Evolutionary conservation across 53 echinoderm and acorn worm genomes (phyloP).

Genomic region (Stichopus horrens): DNA sequence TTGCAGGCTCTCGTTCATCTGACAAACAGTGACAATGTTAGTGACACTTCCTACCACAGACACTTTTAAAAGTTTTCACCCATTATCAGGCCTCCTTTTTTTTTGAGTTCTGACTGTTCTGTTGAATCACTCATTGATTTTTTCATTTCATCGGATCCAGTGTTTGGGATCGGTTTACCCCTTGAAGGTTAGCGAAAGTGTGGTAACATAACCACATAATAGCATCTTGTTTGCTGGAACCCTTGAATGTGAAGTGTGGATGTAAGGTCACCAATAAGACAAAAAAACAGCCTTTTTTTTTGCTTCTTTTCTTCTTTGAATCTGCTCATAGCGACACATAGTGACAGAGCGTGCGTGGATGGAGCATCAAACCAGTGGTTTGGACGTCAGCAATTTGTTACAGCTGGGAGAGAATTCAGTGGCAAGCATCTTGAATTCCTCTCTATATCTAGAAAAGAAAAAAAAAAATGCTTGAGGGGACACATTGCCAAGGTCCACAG

Average conservation of each 20-base stretch:
- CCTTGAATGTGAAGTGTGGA: neutral
- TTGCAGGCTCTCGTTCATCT: too few species aligned
- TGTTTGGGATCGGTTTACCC: neutral
- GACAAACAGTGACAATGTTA: neutral
- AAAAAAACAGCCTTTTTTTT: neutral
- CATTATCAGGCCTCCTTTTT: neutral
- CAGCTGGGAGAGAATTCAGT: too few species aligned
- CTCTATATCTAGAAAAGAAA: too few species aligned
- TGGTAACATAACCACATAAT: neutral
- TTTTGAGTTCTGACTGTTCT: neutral
- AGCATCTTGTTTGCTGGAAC: neutral
- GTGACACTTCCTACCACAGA: neutral
- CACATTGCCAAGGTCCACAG: too few species aligned
- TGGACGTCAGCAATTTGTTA: too few species aligned
- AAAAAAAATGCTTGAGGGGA: too few species aligned
- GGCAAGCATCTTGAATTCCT: too few species aligned
- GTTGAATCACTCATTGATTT: neutral
- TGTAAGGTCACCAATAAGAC: neutral
- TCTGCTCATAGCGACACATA: too few species aligned
- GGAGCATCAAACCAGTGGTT: too few species aligned
- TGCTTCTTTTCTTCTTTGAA: too few species aligned
- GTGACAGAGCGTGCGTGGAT: too few species aligned
- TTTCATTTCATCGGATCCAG: neutral
- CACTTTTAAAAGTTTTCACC: neutral
- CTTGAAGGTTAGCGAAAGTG: neutral